Evolutionary conservation across 2,797 vertebrate species (phyloP).

Genomic region (Pseudochirops cupreus): DNA sequence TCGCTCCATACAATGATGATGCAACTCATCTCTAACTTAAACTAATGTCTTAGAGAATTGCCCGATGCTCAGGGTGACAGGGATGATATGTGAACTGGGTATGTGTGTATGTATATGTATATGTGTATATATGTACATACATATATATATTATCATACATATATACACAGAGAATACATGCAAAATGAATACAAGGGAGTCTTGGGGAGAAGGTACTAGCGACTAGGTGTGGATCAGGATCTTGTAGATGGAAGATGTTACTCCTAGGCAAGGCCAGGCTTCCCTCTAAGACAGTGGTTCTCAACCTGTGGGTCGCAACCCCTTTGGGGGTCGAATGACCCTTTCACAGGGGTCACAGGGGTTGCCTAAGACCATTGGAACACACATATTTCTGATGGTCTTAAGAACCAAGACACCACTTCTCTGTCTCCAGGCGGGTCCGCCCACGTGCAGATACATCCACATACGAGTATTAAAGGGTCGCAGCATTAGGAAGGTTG

Average conservation of each 20-base stretch:
- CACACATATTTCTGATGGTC: too few relatives aligned
- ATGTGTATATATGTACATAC: background rate
- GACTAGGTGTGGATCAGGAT: background rate
- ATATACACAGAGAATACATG: background rate
- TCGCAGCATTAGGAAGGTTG: too few relatives aligned
- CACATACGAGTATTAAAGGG: too few relatives aligned
- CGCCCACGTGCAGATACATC: too few relatives aligned
- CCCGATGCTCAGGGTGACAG: background rate
- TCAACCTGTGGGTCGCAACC: too few relatives aligned
- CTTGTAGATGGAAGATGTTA: background rate
- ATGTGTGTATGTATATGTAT: background rate
- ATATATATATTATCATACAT: background rate
- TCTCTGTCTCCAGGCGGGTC: too few relatives aligned
- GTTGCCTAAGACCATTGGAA: too few relatives aligned
- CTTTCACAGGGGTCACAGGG: too few relatives aligned
- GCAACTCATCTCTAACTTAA: background rate
- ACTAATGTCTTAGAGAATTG: background rate
- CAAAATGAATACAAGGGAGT: background rate
- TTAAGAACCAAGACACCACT: too few relatives aligned
- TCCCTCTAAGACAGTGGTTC: too few relatives aligned
- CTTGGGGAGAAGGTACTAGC: background rate
- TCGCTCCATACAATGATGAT: background rate
- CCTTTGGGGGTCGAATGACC: too few relatives aligned
- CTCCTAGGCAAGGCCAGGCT: background rate
- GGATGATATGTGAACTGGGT: background rate